phyloP scores from a whole-genome alignment of 2,797 vertebrate genomes.

The Acanthis flammea region DNA sequence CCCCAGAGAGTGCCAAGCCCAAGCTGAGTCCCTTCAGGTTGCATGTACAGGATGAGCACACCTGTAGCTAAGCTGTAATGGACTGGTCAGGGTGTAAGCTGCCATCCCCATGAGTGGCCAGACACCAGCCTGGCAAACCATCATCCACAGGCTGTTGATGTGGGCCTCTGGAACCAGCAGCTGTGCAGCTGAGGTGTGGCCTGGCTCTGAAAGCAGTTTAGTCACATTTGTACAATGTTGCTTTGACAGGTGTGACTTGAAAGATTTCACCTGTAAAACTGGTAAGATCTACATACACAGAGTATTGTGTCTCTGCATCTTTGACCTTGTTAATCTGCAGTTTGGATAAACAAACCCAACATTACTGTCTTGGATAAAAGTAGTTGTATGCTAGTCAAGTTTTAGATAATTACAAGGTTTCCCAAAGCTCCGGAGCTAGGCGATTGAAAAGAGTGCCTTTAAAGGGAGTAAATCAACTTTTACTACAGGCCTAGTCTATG shows the following conservation, averaged over 20 bases:
- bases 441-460: neutral
- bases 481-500: neutral
- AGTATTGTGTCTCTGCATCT: neutral
- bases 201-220: neutral
- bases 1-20: neutral
- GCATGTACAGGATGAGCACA: fast-evolving
- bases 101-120: neutral
- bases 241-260: neutral
- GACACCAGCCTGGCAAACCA: neutral
- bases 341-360: neutral
- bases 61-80: fast-evolving
- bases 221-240: neutral
- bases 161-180: neutral
- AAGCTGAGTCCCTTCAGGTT: neutral
- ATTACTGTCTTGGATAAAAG: neutral
- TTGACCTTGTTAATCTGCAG: neutral
- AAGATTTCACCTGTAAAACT: neutral
- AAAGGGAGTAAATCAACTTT: neutral
- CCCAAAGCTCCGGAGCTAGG: neutral
- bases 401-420: neutral
- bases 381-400: neutral
- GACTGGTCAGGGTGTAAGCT: neutral
- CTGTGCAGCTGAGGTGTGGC: neutral
- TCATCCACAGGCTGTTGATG: neutral
- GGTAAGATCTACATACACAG: neutral